phyloP scores from a whole-genome alignment of 2,888 invertebrate genomes.

The Callyntrura guangdongensis region DNA sequence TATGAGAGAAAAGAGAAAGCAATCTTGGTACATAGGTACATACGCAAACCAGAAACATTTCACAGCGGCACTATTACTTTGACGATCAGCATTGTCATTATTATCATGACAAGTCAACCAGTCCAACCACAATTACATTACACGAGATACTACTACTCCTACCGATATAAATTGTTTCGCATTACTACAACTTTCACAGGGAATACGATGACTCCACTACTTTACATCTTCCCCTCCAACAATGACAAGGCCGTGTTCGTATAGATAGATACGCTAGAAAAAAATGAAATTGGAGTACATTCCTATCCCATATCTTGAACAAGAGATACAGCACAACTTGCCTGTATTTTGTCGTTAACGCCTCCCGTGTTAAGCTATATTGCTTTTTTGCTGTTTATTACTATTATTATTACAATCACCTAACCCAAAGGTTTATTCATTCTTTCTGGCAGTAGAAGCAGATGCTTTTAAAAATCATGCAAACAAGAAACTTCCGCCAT shows the following conservation, averaged over 20 bases:
- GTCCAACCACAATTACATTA: not conserved
- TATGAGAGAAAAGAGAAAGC: too few relatives aligned
- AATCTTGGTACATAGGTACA: not conserved
- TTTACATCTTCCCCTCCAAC: not conserved
- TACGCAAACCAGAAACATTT: conserved; percentile 18
- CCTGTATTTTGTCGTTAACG: not conserved
- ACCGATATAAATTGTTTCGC: not conserved
- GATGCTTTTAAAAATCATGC: not conserved
- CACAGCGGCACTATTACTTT: not conserved
- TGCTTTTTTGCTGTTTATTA: conserved; percentile 8
- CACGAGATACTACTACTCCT: not conserved
- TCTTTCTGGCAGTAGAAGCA: not conserved
- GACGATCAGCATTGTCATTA: not conserved
- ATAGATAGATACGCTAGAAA: not conserved
- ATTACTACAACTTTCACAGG: not conserved
- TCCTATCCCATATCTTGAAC: not conserved
- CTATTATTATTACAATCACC: not conserved
- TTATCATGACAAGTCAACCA: conserved; percentile 6
- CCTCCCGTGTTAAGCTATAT: not conserved
- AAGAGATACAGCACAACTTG: not conserved
- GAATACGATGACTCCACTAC: not conserved
- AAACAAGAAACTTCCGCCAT: not conserved
- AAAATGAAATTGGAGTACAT: not conserved
- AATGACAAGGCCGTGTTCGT: not conserved
- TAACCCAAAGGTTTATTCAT: conserved; percentile 4